These are phyloP conservation scores for Ceratothoa steindachneri DNA, from an alignment of 2,888 invertebrate genomes.

Conservation along the genomic window DNA sequence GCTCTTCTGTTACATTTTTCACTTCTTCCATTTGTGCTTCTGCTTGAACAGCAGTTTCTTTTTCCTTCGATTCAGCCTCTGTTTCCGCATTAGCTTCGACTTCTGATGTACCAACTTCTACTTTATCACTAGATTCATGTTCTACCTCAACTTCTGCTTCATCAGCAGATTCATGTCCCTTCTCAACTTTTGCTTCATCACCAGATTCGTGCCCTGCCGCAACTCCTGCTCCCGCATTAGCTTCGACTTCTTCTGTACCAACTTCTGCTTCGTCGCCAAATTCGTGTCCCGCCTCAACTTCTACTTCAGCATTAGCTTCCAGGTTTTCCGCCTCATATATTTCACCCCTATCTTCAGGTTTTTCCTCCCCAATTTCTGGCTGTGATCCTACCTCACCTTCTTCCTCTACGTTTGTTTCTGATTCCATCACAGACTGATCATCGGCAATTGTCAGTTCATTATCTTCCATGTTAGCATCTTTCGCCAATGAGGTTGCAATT, in stretches of 20 bases:
- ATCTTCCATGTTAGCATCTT: conserved; percentile 57
- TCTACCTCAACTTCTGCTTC: neutral
- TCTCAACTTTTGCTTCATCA: neutral
- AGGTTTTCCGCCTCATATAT: neutral
- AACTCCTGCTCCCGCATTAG: neutral
- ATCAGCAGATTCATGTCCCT: neutral
- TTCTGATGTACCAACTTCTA: neutral
- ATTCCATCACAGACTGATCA: conserved; percentile 49
- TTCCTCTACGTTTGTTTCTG: neutral
- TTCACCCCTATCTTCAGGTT: neutral
- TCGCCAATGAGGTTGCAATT: conserved; percentile 53
- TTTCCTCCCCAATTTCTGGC: neutral
- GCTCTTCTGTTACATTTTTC: neutral
- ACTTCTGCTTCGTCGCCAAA: neutral
- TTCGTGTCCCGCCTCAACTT: neutral
- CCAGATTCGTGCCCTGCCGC: neutral
- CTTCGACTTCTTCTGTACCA: neutral
- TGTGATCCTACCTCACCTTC: too few relatives aligned
- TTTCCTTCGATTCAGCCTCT: conserved; percentile 1
- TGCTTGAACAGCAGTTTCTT: neutral
- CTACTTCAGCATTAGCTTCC: neutral
- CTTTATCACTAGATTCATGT: neutral
- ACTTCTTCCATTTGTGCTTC: neutral
- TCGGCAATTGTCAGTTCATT: conserved; percentile 49
- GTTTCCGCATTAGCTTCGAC: neutral